phyloP scores from a whole-genome alignment of 2,888 invertebrate genomes.

The Hydrotaea cyrtoneurina region DNA sequence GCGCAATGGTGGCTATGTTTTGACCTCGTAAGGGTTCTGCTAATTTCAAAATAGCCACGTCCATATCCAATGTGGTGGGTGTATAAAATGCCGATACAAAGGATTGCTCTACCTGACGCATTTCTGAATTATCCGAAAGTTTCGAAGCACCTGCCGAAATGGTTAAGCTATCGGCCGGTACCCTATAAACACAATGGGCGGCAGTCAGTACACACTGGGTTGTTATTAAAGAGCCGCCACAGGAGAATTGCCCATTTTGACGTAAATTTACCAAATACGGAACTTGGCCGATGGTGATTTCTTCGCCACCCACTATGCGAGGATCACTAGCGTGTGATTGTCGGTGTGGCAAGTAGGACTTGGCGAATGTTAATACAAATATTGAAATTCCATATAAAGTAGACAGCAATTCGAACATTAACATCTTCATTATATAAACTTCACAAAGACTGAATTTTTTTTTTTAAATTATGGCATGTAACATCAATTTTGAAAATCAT shows the following conservation, averaged over 20 bases:
- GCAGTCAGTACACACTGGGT: constrained; percentile 75
- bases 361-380: neutral
- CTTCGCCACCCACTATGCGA: constrained; percentile 70
- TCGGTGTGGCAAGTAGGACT: neutral
- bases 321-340: constrained; percentile 11
- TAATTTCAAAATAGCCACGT: constrained; percentile 75
- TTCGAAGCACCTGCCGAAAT: constrained; percentile 74
- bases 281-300: constrained; percentile 72
- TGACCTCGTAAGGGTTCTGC: constrained; percentile 51
- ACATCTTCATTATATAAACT: neutral
- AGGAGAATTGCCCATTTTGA: constrained; percentile 72
- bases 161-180: constrained; percentile 67
- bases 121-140: constrained; percentile 69
- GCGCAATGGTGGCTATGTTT: constrained; percentile 71
- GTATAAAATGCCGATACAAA: constrained; percentile 68
- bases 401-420: neutral
- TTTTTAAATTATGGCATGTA: too few species aligned
- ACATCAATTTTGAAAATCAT: too few species aligned
- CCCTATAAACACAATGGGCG: constrained; percentile 75
- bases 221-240: constrained; percentile 77
- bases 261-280: constrained; percentile 76
- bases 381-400: too few species aligned
- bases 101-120: constrained; percentile 58
- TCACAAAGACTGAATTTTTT: neutral
- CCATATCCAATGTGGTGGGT: constrained; percentile 73